A percentile compares a stretch with the other conserved stretches of the same genome.
Evolutionary conservation across 2,113 vertebrate genomes (phyloP).

Genomic region (Alouatta palliata): DNA sequence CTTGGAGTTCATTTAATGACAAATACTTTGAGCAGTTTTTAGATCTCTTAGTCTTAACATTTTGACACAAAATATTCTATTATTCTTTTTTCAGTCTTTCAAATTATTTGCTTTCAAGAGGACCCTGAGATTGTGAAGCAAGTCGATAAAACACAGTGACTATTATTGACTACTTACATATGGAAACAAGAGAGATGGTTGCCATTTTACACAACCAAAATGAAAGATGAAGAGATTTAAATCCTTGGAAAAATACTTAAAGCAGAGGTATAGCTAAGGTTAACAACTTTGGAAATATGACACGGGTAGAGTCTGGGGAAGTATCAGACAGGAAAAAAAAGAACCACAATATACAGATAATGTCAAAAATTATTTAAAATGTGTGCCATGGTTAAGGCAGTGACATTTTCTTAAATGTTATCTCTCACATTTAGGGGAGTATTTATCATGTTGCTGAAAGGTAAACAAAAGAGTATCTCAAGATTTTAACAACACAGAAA

Average conservation of each 20-base stretch:
- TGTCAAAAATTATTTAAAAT: slow-evolving; percentile 14
- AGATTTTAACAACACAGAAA: neutral
- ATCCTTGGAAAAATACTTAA: neutral
- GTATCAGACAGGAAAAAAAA: neutral
- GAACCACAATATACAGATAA: neutral
- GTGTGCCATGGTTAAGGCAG: neutral
- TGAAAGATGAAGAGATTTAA: neutral
- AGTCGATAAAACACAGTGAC: neutral
- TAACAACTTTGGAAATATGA: neutral
- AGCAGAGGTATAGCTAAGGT: neutral
- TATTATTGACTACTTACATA: neutral
- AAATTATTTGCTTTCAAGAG: neutral
- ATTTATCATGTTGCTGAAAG: neutral
- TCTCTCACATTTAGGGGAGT: neutral
- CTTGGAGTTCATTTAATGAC: neutral
- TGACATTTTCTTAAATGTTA: slow-evolving; percentile 21
- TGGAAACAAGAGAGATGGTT: neutral
- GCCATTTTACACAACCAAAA: neutral
- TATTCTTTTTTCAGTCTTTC: neutral
- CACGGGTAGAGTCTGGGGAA: neutral
- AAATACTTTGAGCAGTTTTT: neutral
- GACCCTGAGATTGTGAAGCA: neutral
- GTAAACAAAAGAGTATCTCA: neutral
- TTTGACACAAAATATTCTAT: neutral
- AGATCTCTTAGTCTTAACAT: neutral